These are phyloP conservation scores for Tipula helvola DNA, from an alignment of 2,888 invertebrate species.

Conservation along the genomic window DNA sequence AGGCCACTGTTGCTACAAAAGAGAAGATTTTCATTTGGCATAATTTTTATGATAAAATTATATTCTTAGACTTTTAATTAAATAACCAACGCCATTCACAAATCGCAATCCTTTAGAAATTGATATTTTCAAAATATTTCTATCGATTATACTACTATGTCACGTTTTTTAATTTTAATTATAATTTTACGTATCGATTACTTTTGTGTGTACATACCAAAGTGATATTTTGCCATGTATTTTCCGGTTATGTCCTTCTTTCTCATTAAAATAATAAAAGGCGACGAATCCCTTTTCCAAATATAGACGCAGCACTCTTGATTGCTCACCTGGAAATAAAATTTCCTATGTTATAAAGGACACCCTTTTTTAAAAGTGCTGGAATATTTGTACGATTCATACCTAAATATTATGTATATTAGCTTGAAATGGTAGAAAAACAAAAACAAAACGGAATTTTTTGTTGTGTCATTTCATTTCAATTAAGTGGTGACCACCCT, in stretches of 20 bases:
- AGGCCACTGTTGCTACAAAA: not conserved
- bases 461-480: not conserved
- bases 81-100: too few relatives aligned
- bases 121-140: not conserved
- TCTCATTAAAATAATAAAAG: not conserved
- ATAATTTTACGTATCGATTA: not conserved
- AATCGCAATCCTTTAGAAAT: not conserved
- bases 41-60: not conserved
- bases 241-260: not conserved
- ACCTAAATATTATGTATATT: not conserved
- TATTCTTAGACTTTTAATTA: not conserved
- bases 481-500: not conserved
- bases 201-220: not conserved
- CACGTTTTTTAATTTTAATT: not conserved
- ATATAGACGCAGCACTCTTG: not conserved
- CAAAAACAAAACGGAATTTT: not conserved
- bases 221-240: not conserved
- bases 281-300: not conserved
- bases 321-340: not conserved
- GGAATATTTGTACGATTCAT: not conserved
- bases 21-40: not conserved
- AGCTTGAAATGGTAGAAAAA: not conserved
- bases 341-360: not conserved
- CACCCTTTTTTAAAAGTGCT: not conserved
- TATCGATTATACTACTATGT: not conserved